Evolutionary conservation across 37 sponge, comb jelly and placozoan species (phyloP).

Genomic region (Axinella damicornis): DNA sequence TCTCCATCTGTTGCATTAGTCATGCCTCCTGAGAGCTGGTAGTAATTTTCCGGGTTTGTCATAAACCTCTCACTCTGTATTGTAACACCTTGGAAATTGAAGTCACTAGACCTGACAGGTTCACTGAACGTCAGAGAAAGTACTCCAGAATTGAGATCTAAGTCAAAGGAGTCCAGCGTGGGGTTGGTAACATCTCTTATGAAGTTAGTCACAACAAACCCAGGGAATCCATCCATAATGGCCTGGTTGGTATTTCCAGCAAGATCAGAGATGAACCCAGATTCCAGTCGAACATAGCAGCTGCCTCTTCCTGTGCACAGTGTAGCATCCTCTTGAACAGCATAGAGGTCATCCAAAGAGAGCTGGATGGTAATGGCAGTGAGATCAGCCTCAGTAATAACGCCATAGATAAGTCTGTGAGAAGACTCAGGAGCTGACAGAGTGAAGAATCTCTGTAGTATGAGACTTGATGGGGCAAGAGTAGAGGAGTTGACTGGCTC

Average conservation of each 20-base stretch:
- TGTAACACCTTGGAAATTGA: slow-evolving; percentile 52
- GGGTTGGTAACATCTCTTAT: slow-evolving; percentile 62
- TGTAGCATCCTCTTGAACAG: slow-evolving; percentile 53
- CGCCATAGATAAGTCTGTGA: slow-evolving; percentile 13
- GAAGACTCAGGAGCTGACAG: slow-evolving; percentile 11
- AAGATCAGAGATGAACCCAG: slow-evolving; percentile 73
- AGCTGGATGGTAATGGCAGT: slow-evolving; percentile 51
- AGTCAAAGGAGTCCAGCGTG: slow-evolving; percentile 39
- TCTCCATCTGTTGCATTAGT: slow-evolving; percentile 48
- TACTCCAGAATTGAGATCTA: slow-evolving; percentile 74
- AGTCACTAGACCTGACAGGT: slow-evolving; percentile 49
- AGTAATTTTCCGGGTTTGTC: slow-evolving; percentile 11
- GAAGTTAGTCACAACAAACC: slow-evolving; percentile 51
- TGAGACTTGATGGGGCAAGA: slow-evolving; percentile 40
- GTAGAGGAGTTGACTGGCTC: slow-evolving; percentile 68
- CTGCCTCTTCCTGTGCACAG: slow-evolving; percentile 77
- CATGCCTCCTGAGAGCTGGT: slow-evolving; percentile 64
- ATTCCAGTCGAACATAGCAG: slow-evolving; percentile 72
- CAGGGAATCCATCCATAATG: slow-evolving; percentile 14
- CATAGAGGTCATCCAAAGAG: slow-evolving; percentile 50
- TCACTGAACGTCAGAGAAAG: slow-evolving; percentile 78
- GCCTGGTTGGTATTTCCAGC: slow-evolving; percentile 39
- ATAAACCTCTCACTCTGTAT: slow-evolving; percentile 56
- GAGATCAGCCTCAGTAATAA: not conserved
- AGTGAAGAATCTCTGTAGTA: slow-evolving; percentile 61